Conservation (phyloP, 2,888 invertebrate species). For the Dysmachus trigonus region DNA sequence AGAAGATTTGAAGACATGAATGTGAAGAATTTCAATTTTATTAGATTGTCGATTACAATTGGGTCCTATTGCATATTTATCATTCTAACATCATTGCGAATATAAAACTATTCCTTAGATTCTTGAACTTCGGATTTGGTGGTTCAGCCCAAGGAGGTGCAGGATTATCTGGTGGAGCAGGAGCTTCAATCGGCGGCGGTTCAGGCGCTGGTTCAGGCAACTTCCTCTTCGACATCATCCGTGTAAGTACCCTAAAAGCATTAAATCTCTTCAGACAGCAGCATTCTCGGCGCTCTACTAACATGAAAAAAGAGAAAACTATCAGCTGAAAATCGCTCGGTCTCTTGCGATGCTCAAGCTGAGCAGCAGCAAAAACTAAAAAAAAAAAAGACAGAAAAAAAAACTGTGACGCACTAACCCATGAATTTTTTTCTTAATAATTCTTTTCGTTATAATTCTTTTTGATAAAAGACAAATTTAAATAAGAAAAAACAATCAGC, state of each 20-base stretch:
- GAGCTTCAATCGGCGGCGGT: slow-evolving; percentile 57
- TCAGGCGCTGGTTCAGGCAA: slow-evolving; percentile 81
- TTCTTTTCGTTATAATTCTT: background rate
- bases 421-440: background rate
- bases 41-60: too few relatives aligned
- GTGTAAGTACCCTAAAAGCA: slow-evolving; percentile 73
- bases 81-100: too few relatives aligned
- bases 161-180: slow-evolving; percentile 64
- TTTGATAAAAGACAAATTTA: slow-evolving; percentile 39
- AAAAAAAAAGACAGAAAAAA: background rate
- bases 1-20: too few relatives aligned
- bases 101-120: slow-evolving; percentile 61
- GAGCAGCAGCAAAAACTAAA: background rate
- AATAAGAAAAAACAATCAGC: slow-evolving; percentile 64
- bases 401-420: background rate
- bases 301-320: background rate
- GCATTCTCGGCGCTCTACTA: background rate
- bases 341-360: background rate
- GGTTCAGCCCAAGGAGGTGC: slow-evolving; percentile 65
- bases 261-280: background rate
- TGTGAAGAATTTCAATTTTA: too few relatives aligned
- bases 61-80: too few relatives aligned
- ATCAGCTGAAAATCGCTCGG: background rate
- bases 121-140: slow-evolving; percentile 72
- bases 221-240: slow-evolving; percentile 87